Evolutionary conservation across 2,888 invertebrate genomes (phyloP).

Genomic region (Eucriotettix oculatus): DNA sequence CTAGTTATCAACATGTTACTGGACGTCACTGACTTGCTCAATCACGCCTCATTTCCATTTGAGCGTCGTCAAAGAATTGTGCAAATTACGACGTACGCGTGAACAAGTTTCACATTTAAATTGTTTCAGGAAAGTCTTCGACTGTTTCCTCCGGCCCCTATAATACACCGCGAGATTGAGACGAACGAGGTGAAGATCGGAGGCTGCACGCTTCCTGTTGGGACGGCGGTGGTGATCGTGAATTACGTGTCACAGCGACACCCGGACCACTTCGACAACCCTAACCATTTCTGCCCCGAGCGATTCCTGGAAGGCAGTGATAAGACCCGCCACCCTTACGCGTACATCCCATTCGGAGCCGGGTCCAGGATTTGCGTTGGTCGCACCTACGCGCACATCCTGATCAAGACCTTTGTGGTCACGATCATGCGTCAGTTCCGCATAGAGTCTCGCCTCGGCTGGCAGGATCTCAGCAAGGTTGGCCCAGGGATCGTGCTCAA

Average conservation of each 20-base stretch:
- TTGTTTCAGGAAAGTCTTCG: not conserved
- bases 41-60: too few relatives aligned
- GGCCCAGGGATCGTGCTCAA: not conserved
- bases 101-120: too few relatives aligned
- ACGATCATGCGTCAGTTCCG: slow-evolving; percentile 2
- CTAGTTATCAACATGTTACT: too few relatives aligned
- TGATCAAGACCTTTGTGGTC: slow-evolving; percentile 16
- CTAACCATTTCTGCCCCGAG: not conserved
- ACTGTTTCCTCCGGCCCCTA: not conserved
- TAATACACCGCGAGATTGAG: not conserved
- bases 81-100: too few relatives aligned
- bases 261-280: not conserved
- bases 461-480: not conserved
- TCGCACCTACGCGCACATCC: slow-evolving; percentile 25
- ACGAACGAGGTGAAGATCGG: not conserved
- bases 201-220: not conserved
- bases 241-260: not conserved
- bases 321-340: slow-evolving; percentile 9
- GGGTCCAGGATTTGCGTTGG: slow-evolving; percentile 20
- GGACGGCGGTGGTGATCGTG: not conserved
- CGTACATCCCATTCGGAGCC: slow-evolving; percentile 16
- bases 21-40: too few relatives aligned
- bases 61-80: too few relatives aligned
- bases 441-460: not conserved
- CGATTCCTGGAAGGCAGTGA: not conserved